These are phyloP conservation scores for Gnatocerus cornutus DNA, from an alignment of 2,888 invertebrate genomes.

Conservation along the genomic window DNA sequence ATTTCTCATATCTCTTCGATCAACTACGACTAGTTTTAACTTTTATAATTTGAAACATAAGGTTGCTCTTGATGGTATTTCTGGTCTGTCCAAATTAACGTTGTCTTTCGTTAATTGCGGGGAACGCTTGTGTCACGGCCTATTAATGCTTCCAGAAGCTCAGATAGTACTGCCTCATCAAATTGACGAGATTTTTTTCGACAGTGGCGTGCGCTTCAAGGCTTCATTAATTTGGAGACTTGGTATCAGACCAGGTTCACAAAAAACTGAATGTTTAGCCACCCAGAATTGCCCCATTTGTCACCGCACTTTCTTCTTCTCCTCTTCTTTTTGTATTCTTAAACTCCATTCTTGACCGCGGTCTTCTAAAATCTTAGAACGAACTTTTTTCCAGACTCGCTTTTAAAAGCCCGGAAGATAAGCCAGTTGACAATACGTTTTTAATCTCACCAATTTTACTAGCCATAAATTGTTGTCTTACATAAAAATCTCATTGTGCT, in stretches of 20 bases:
- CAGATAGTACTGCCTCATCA: constrained; percentile 16
- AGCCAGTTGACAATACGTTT: too few species aligned
- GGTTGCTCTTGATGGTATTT: constrained; percentile 38
- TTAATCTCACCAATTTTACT: neutral
- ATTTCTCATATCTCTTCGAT: constrained; percentile 36
- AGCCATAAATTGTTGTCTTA: neutral
- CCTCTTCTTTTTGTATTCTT: too few species aligned
- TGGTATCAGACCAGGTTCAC: too few species aligned
- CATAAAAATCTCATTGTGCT: neutral
- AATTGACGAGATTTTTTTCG: neutral
- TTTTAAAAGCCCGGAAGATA: too few species aligned
- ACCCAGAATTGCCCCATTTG: too few species aligned
- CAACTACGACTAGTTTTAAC: constrained; percentile 30
- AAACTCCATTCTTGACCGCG: too few species aligned
- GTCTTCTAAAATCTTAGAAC: too few species aligned
- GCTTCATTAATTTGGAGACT: too few species aligned
- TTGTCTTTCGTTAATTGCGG: constrained; percentile 43
- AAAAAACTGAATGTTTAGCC: too few species aligned
- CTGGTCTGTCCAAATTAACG: constrained; percentile 32
- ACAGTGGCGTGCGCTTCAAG: neutral
- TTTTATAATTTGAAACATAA: constrained; percentile 48
- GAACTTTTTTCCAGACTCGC: too few species aligned
- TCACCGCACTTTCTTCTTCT: too few species aligned
- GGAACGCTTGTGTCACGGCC: constrained; percentile 43
- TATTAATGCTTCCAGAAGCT: constrained; percentile 32